A percentile compares a stretch with the other conserved stretches of the same genome.
phyloP scores from a whole-genome alignment of 2,113 vertebrate species.

The Phylloscopus whistleri region DNA sequence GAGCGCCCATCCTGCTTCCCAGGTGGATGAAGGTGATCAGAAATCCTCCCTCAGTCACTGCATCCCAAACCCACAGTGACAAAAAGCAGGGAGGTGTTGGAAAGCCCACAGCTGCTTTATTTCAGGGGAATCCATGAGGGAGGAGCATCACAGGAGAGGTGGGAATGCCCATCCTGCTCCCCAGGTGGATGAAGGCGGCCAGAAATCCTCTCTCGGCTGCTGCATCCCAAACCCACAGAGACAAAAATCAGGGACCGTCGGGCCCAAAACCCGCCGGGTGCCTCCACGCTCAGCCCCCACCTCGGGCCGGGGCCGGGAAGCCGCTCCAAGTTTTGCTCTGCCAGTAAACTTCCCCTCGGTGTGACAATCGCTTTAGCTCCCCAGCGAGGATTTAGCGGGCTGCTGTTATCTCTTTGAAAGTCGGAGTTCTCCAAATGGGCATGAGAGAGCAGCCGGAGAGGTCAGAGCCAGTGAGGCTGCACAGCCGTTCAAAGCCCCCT shows the following conservation, averaged over 20 bases:
- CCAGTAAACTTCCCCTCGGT: conserved; percentile 34
- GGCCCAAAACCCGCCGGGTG: rapidly evolving
- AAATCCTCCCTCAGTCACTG: rapidly evolving
- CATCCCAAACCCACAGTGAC: background rate
- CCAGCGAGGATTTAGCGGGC: conserved; percentile 56
- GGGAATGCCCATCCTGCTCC: too few relatives aligned
- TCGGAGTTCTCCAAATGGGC: conserved; percentile 40
- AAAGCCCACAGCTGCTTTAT: too few relatives aligned
- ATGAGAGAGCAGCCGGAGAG: conserved; percentile 33
- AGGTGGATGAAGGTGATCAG: too few relatives aligned
- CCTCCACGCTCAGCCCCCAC: background rate
- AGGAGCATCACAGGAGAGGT: too few relatives aligned
- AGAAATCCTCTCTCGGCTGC: too few relatives aligned
- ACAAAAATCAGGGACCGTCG: background rate
- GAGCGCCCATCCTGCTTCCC: background rate
- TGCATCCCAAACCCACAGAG: too few relatives aligned
- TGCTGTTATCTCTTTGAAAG: conserved; percentile 45
- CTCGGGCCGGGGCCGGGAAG: background rate
- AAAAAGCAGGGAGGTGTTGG: too few relatives aligned
- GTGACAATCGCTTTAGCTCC: conserved; percentile 67
- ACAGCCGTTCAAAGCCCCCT: conserved; percentile 57
- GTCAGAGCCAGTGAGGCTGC: conserved; percentile 46
- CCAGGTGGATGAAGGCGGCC: too few relatives aligned
- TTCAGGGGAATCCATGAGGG: too few relatives aligned
- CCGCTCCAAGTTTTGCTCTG: conserved; percentile 52